phyloP scores from a whole-genome alignment of 2,888 invertebrate species.

The Pedicia rivosa region DNA sequence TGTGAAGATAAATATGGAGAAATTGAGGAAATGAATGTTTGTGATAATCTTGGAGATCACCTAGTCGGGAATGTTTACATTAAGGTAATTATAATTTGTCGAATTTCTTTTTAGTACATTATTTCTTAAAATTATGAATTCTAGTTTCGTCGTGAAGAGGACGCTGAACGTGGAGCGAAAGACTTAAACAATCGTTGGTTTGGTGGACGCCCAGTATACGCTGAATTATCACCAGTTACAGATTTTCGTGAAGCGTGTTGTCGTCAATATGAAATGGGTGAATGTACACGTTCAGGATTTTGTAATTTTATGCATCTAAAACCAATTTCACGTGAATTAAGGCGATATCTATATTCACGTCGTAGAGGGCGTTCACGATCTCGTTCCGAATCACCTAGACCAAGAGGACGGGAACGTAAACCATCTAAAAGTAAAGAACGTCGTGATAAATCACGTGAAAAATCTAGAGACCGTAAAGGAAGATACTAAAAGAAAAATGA shows the following conservation, averaged over 20 bases:
- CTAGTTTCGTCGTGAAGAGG: conserved; percentile 90
- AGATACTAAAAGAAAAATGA: conserved; percentile 13
- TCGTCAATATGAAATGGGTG: conserved; percentile 98
- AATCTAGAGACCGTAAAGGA: conserved; percentile 19
- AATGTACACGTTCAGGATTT: conserved; percentile 96
- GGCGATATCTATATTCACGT: conserved; percentile 61
- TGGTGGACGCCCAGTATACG: conserved; percentile 93
- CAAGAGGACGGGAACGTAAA: conserved; percentile 21
- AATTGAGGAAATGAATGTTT: conserved; percentile 99
- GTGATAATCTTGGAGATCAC: conserved; percentile 97
- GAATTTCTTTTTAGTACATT: too few species aligned
- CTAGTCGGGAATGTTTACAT: conserved; percentile 98
- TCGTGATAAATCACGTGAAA: conserved; percentile 15
- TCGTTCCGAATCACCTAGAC: conserved; percentile 24
- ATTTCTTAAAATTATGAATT: conserved; percentile 9
- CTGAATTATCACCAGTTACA: conserved; percentile 96
- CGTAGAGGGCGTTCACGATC: conserved; percentile 35
- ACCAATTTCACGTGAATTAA: conserved; percentile 87
- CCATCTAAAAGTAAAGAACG: conserved; percentile 30
- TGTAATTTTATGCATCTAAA: conserved; percentile 99
- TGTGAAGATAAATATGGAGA: conserved; percentile 99
- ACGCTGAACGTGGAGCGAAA: conserved; percentile 93
- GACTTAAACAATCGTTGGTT: conserved; percentile 99
- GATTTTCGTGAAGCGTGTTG: conserved; percentile 99
- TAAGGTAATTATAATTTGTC: conserved; percentile 66